phyloP scores from a whole-genome alignment of 2,113 vertebrate genomes.

The Paramormyrops kingsleyae region DNA sequence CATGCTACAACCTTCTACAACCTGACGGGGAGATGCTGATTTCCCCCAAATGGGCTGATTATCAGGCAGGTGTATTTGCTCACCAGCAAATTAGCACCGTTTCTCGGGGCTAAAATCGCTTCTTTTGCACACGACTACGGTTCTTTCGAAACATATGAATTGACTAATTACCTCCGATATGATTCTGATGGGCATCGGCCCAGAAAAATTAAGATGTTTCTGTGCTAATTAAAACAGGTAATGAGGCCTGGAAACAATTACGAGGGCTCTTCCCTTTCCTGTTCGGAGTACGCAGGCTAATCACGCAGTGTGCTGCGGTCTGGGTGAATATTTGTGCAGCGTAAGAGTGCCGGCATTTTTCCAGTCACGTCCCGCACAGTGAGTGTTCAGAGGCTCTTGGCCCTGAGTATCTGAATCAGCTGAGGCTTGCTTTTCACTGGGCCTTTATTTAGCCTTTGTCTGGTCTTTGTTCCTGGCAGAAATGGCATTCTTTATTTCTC shows the following conservation, averaged over 20 bases:
- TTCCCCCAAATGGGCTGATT: background rate
- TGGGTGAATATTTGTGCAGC: background rate
- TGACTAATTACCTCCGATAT: slow-evolving; percentile 27
- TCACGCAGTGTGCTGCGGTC: background rate
- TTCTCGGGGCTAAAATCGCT: background rate
- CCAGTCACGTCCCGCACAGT: background rate
- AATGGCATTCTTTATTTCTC: background rate
- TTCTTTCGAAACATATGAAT: background rate
- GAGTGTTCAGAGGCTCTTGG: background rate
- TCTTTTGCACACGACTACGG: background rate
- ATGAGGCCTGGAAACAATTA: slow-evolving; percentile 30
- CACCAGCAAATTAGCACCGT: background rate
- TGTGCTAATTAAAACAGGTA: slow-evolving; percentile 39
- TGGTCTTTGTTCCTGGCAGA: background rate
- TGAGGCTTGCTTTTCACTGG: background rate
- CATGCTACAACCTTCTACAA: background rate
- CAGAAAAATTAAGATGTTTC: slow-evolving; percentile 36
- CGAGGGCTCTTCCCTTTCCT: slow-evolving; percentile 12
- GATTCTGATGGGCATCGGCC: slow-evolving; percentile 27
- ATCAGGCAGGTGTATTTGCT: background rate
- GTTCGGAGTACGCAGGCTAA: slow-evolving; percentile 9
- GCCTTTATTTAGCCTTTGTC: background rate
- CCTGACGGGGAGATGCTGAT: background rate
- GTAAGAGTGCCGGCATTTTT: background rate
- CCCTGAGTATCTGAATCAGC: background rate